Base-by-base conservation (phyloP, 2,888 invertebrate genomes). In the Agrochola lota region DNA sequence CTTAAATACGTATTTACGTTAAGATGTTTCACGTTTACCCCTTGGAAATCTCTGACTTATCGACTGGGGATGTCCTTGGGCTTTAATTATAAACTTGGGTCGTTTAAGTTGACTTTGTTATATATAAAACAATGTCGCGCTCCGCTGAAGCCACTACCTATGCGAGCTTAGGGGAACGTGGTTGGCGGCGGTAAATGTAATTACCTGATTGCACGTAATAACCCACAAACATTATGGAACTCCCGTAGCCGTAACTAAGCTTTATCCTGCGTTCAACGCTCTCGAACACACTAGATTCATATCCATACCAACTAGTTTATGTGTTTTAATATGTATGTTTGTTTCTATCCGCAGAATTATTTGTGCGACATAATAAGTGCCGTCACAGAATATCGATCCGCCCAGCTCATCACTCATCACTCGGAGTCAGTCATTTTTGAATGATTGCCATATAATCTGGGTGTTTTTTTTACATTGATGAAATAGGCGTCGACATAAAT, bases 41-140 rank as follows among this genome's bases (percentile, higher is more conserved):
- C 77, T 83, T 80, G 40, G 66, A 72, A 78, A 74, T 74, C 66
- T 71, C 79, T 79, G 67, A 86, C 83, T 88, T 91, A 91, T 91
- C 90, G 91, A 89, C 90, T 90, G 52, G 59, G 74, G 46, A 69
- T 85, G 87, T 79, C 91, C 92, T 91, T 92, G 88, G 74, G 71
- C 73, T 86, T 86, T 91, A 91, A 91, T 92, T 91, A 90, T 89
- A 89, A 90, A 89, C 88, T 87, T 85, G 81, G 85, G 89, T 88
- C 85, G 90, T 81, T 78, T 81, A 87, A 80, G 83, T 87, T 79
- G 78, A 78, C 73, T 78, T 78, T 77, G 79, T 80, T 83, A 76
- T 75, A 71, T 81, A 80, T 78, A 84, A 84, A 88, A 80, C 63
- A 68, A 75, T 59, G 73, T 74, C 67, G 70, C 77, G 70, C 77